Evolutionary conservation across 2,888 invertebrate genomes (phyloP).

Genomic region (Pyrgus malvae): DNA sequence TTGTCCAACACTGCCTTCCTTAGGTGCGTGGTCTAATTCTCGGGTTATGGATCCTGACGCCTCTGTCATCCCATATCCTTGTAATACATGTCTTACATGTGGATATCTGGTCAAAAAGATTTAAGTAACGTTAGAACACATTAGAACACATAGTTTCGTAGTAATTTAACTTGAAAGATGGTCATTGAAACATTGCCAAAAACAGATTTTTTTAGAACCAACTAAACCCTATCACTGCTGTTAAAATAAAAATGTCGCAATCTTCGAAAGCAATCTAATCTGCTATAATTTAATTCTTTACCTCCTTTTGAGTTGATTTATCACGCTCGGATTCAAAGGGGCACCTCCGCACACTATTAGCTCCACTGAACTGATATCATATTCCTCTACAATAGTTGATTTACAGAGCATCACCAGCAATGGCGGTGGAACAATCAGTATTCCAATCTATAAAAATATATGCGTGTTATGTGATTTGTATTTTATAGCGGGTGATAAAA

Average conservation of each 20-base stretch:
- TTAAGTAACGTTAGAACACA: too few species aligned
- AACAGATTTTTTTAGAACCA: too few species aligned
- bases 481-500: conserved; percentile 1
- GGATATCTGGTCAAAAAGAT: conserved; percentile 45
- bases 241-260: too few species aligned
- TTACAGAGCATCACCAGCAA: conserved; percentile 52
- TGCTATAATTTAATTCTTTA: conserved; percentile 32
- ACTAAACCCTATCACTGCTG: too few species aligned
- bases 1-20: conserved; percentile 57
- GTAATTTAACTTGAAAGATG: too few species aligned
- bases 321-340: conserved; percentile 46
- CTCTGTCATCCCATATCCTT: conserved; percentile 70
- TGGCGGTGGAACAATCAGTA: conserved; percentile 51
- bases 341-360: conserved; percentile 56
- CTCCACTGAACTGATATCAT: conserved; percentile 54
- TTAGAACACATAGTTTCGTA: too few species aligned
- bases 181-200: too few species aligned
- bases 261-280: conserved; percentile 10
- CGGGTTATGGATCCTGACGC: conserved; percentile 49
- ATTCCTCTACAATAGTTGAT: conserved; percentile 48
- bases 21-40: conserved; percentile 42
- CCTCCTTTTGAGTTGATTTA: conserved; percentile 47
- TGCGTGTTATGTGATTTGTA: conserved; percentile 8
- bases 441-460: conserved; percentile 43
- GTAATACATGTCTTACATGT: conserved; percentile 46